A percentile compares a stretch with the other conserved stretches of the same genome.
phyloP scores from a whole-genome alignment of 2,888 invertebrate genomes.

The Epirrhoe alternata region DNA sequence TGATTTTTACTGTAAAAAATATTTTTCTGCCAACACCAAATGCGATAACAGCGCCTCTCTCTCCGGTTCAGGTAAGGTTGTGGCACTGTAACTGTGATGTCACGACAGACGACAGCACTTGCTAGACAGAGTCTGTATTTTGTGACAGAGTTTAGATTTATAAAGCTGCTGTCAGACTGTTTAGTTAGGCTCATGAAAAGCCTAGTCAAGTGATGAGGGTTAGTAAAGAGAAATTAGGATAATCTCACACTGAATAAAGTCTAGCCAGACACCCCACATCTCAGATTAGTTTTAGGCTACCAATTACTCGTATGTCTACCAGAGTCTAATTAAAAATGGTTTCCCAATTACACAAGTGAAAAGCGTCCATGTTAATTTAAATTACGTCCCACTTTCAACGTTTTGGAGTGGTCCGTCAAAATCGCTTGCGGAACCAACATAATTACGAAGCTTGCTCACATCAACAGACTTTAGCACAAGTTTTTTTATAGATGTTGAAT shows the following conservation, averaged over 20 bases:
- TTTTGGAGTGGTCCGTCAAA: slow-evolving; percentile 23
- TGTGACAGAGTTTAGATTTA: too few relatives aligned
- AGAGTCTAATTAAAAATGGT: background rate
- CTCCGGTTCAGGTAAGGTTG: too few relatives aligned
- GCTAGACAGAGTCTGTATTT: too few relatives aligned
- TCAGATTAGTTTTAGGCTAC: background rate
- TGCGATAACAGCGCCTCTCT: too few relatives aligned
- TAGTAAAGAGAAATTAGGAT: too few relatives aligned
- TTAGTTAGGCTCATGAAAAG: too few relatives aligned
- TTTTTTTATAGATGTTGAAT: background rate
- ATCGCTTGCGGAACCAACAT: slow-evolving; percentile 14
- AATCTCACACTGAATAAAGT: background rate
- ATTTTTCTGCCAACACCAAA: too few relatives aligned
- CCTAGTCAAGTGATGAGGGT: too few relatives aligned
- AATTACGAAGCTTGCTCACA: background rate
- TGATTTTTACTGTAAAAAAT: too few relatives aligned
- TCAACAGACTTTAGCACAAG: background rate
- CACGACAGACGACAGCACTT: too few relatives aligned
- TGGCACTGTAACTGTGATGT: too few relatives aligned
- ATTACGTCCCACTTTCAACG: slow-evolving; percentile 30
- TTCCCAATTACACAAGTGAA: slow-evolving; percentile 33
- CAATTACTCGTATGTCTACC: background rate
- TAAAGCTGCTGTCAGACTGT: too few relatives aligned
- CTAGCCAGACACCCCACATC: background rate
- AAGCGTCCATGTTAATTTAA: slow-evolving; percentile 38